A percentile compares a stretch with the other conserved stretches of the same genome.
These are phyloP conservation scores for Nephila pilipes DNA, from an alignment of 1,140 invertebrate species.

Conservation along the genomic window DNA sequence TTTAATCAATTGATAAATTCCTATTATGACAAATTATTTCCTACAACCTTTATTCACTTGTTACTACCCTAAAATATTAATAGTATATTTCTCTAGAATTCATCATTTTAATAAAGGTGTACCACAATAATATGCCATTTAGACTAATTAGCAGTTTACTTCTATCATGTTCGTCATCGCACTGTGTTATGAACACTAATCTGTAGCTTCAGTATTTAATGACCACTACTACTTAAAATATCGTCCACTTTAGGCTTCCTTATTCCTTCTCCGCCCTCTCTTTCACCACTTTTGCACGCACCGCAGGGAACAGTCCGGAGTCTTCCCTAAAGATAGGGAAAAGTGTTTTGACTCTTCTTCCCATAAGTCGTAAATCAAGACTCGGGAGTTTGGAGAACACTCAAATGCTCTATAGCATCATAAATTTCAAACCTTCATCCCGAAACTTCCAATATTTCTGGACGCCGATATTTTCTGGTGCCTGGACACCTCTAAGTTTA, in stretches of 20 bases:
- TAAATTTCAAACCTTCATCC: neutral
- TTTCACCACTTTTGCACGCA: neutral
- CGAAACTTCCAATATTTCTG: slow-evolving; percentile 35
- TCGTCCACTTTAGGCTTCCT: neutral
- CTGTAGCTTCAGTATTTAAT: neutral
- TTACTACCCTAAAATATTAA: too few species aligned
- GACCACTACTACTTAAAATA: neutral
- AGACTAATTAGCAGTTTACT: too few species aligned
- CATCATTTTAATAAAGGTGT: too few species aligned
- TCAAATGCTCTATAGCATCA: slow-evolving; percentile 6
- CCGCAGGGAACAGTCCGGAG: neutral
- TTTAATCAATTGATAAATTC: too few species aligned
- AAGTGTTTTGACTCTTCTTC: slow-evolving; percentile 29
- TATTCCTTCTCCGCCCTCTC: neutral
- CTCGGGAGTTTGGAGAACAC: neutral
- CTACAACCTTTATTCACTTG: too few species aligned
- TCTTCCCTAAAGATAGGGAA: slow-evolving; percentile 2
- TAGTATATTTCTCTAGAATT: too few species aligned
- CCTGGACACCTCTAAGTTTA: neutral
- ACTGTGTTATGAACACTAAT: neutral
- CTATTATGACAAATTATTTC: too few species aligned
- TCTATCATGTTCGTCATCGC: too few species aligned
- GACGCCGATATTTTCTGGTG: slow-evolving; percentile 18
- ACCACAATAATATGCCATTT: too few species aligned
- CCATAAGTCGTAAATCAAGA: slow-evolving; percentile 24